Evolutionary conservation across 1,140 invertebrate species (phyloP), one percentile per base, ranked within the genome.

Genomic region (Drosophila novamexicana): DNA sequence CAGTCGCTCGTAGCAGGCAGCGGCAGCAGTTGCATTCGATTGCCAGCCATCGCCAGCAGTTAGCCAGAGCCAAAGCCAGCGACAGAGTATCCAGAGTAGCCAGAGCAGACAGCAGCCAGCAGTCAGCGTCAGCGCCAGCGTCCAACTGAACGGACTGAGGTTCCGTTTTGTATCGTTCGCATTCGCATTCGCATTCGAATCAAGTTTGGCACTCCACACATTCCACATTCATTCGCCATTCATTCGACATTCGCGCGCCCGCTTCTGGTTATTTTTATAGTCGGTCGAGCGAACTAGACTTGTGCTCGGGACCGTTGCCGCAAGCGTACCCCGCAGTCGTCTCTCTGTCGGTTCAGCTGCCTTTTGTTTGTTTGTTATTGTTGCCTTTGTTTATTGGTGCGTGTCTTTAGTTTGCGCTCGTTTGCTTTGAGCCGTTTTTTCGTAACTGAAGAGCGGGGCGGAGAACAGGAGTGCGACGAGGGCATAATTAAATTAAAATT

Each of bases 401-500:
- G 79, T 86, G 82, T 71, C 83, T 88, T 79, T 40, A 65, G 62
- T 77, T 79, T 57, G 52, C 49, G 39, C 68, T 50, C 61, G 49
- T 61, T 66, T 79, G 63, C 81, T 81, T 77, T 77, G 71, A 73
- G 83, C 75, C 62, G 79, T 82, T 82, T 78, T 63, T 70, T 88
- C 73, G 81, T 84, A 80, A 68, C 81, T 81, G 69, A 72, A 67
- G 62, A 64, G 40, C 62, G 57, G 62, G 63, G 18, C 57, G 61
- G 10, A 61, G 16, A 58, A 47, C 42, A 50, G 36, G 67, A 39
- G 59, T 39, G 59, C 54, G 53, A 75, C 75, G 64, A 71, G 65
- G 68, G 88, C 83, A 86, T 86, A 88, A 86, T 86, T 86, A 88
- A 86, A 86, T 86, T 86, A 86, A 86, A 86, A 86, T 86, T 79